Conservation (phyloP, 2,113 vertebrate genomes). For the Lampris megalopsis region DNA sequence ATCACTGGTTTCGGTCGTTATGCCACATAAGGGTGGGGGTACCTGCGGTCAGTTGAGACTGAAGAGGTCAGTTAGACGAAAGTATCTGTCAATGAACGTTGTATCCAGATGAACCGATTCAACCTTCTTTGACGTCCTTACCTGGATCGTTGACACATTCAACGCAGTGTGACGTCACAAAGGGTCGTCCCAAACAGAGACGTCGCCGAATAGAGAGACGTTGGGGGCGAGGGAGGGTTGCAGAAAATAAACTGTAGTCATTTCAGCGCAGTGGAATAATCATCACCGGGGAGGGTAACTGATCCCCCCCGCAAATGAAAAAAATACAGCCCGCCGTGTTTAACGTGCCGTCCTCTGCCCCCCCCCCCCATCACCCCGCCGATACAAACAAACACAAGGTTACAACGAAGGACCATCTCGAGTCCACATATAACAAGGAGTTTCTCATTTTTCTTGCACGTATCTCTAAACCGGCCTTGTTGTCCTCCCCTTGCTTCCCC, state of each 20-base stretch:
- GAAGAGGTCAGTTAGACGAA: too few relatives aligned
- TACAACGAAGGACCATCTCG: too few relatives aligned
- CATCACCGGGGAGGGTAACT: not conserved
- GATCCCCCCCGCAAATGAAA: not conserved
- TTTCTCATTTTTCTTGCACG: constrained; percentile 5
- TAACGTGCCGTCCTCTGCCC: not conserved
- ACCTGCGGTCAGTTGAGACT: too few relatives aligned
- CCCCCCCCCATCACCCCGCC: too few relatives aligned
- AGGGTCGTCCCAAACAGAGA: not conserved
- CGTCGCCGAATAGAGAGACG: not conserved
- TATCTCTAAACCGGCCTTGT: constrained; percentile 39
- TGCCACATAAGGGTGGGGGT: too few relatives aligned
- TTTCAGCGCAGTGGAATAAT: not conserved
- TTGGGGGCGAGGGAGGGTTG: not conserved
- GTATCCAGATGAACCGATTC: too few relatives aligned
- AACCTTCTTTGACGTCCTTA: too few relatives aligned
- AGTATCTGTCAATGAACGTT: too few relatives aligned
- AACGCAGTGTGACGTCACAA: too few relatives aligned
- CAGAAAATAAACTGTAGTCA: not conserved
- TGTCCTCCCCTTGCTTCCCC: constrained; percentile 34
- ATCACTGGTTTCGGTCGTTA: too few relatives aligned
- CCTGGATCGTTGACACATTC: too few relatives aligned
- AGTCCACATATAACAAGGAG: not conserved
- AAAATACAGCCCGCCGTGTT: not conserved
- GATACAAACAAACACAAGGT: too few relatives aligned